Conservation (phyloP, 2,113 vertebrate genomes). For the Plestiodon gilberti region DNA sequence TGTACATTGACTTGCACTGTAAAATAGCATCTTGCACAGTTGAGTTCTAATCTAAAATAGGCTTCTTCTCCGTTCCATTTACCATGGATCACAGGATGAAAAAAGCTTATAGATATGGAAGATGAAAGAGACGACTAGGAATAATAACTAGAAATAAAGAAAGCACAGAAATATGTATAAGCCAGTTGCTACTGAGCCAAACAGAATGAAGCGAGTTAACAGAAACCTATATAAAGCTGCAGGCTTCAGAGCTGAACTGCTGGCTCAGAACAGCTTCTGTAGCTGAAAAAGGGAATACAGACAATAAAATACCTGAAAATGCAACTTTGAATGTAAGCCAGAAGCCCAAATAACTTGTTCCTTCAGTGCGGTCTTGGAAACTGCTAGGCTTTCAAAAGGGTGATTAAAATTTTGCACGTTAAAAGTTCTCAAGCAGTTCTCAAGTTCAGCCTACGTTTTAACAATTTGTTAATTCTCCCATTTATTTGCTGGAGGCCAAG, state of each 20-base stretch:
- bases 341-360: background rate
- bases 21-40: slow-evolving; percentile 14
- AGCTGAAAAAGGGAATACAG: background rate
- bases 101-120: slow-evolving; percentile 12
- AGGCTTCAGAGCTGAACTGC: background rate
- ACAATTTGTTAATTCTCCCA: background rate
- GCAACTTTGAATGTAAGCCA: background rate
- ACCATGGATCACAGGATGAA: background rate
- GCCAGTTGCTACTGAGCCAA: background rate
- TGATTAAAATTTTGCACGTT: background rate
- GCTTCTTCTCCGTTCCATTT: slow-evolving; percentile 12
- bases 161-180: slow-evolving; percentile 8
- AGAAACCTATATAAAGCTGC: background rate
- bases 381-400: background rate
- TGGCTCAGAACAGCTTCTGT: background rate
- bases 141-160: slow-evolving; percentile 10
- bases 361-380: background rate
- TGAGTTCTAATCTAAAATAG: slow-evolving; percentile 4
- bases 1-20: background rate
- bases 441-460: background rate
- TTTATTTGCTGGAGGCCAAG: background rate
- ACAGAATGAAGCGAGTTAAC: background rate
- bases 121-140: slow-evolving; percentile 7
- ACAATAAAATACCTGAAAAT: background rate
- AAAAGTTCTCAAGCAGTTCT: background rate